Conservation (phyloP, 1,140 invertebrate species). For the Geopemphigus sp. region DNA sequence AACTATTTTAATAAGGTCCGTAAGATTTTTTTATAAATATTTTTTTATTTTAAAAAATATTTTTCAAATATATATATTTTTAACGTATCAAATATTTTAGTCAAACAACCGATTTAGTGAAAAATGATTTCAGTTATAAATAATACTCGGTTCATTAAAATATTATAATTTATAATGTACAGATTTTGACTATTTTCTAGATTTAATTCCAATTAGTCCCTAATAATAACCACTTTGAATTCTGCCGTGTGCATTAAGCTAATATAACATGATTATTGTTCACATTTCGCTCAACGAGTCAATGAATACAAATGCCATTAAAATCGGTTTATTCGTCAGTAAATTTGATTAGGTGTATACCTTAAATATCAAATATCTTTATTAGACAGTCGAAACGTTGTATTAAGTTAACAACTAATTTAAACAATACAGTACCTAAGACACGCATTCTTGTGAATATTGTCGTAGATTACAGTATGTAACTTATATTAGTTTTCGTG, state of each 20-base stretch:
- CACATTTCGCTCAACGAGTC: not conserved
- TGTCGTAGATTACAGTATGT: conserved; percentile 4
- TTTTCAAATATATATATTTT: too few relatives aligned
- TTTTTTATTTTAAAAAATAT: too few relatives aligned
- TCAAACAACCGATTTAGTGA: not conserved
- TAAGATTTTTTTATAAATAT: too few relatives aligned
- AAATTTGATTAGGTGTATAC: conserved; percentile 14
- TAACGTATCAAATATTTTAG: not conserved
- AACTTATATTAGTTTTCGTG: not conserved
- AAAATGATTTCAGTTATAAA: not conserved
- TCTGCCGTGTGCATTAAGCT: not conserved
- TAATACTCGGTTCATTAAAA: not conserved
- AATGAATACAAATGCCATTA: not conserved
- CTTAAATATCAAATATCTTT: too few relatives aligned
- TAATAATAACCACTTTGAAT: not conserved
- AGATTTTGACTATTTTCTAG: not conserved
- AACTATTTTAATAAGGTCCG: too few relatives aligned
- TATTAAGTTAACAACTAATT: conserved; percentile 17
- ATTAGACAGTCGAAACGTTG: not conserved
- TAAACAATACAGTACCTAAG: not conserved
- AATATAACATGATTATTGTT: conserved; percentile 1
- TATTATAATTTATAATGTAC: not conserved
- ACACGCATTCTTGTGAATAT: not conserved
- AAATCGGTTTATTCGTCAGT: not conserved
- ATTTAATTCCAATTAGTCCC: not conserved